These are phyloP conservation scores for Drosophila borborema DNA, from an alignment of 2,888 invertebrate genomes.

Conservation along the genomic window DNA sequence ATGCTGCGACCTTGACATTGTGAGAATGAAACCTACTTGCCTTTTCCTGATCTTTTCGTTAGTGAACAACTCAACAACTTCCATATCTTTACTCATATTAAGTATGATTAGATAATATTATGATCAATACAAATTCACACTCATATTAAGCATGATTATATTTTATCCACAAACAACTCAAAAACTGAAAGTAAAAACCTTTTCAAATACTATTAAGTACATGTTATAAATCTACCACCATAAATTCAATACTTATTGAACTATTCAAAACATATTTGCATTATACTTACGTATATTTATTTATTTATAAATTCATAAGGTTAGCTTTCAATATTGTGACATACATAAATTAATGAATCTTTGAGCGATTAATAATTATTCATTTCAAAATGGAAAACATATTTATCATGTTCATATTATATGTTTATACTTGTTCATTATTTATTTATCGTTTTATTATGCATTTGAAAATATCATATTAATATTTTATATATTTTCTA, in stretches of 20 bases:
- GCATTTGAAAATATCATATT: no score
- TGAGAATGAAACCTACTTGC: no score
- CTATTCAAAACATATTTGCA: not conserved
- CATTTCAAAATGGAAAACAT: not conserved
- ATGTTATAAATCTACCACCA: not conserved
- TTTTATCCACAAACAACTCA: no score
- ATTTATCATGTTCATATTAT: not conserved
- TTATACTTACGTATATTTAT: not conserved
- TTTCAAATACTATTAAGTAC: not conserved
- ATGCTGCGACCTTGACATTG: no score
- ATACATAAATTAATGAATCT: not conserved
- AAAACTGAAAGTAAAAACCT: not conserved
- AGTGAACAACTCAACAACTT: no score
- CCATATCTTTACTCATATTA: no score
- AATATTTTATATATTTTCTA: not conserved
- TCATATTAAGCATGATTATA: no score
- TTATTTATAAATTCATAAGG: not conserved
- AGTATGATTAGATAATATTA: not conserved
- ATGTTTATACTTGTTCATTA: not conserved
- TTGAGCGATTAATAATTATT: not conserved
- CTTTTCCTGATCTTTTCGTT: no score
- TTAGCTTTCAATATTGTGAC: not conserved
- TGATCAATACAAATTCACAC: no score
- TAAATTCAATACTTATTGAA: no score
- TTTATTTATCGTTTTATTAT: not conserved